Percentiles rank a stretch among this genome's conserved stretches.
Conservation (phyloP, 2,113 vertebrate species). For the Hippolais icterina region DNA sequence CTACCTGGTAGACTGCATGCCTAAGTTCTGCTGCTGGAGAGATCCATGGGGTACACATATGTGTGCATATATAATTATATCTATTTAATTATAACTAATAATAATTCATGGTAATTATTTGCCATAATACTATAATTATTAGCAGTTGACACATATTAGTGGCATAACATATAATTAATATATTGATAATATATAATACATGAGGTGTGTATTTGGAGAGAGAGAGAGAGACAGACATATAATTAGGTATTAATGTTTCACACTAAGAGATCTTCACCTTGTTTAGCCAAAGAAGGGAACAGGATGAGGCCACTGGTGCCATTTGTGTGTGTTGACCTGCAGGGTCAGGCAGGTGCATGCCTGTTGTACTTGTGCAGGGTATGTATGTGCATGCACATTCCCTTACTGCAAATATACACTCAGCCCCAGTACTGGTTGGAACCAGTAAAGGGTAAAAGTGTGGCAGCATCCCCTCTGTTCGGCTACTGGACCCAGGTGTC, state of each 20-base stretch:
- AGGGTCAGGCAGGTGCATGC: fast-evolving
- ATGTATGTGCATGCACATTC: fast-evolving
- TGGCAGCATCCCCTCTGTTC: neutral
- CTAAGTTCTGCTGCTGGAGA: neutral
- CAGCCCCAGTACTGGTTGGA: neutral
- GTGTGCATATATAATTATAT: neutral
- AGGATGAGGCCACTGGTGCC: neutral
- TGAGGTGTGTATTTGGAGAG: too few species aligned
- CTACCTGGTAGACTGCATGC: neutral
- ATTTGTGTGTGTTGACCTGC: neutral
- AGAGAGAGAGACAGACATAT: neutral
- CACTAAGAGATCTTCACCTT: neutral
- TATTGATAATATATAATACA: neutral
- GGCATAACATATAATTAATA: neutral
- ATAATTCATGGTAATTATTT: neutral
- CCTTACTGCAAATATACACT: neutral
- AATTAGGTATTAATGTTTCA: neutral
- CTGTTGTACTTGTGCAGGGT: fast-evolving
- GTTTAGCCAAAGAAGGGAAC: neutral
- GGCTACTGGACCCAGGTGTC: neutral
- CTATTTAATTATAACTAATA: neutral
- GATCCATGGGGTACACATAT: fast-evolving
- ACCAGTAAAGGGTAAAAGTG: neutral
- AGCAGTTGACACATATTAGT: neutral
- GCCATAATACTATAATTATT: neutral